These are phyloP conservation scores for Sitobion miscanthi DNA, from an alignment of 1,140 invertebrate genomes.

Conservation along the genomic window DNA sequence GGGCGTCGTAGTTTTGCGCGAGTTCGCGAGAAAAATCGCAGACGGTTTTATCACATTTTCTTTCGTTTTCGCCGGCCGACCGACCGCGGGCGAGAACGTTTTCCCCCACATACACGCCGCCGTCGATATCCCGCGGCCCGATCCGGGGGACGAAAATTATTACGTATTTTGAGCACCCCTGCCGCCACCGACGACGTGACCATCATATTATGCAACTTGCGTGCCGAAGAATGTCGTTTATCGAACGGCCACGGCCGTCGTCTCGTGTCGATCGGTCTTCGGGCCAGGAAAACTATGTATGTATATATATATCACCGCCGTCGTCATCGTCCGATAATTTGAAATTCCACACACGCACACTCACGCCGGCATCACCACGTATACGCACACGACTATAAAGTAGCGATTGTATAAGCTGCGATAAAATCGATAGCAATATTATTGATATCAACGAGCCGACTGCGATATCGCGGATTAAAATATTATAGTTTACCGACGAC, in stretches of 20 bases:
- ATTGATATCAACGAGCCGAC: background rate
- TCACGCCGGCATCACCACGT: background rate
- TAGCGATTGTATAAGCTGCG: background rate
- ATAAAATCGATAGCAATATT: background rate
- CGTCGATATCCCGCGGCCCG: background rate
- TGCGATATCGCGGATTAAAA: background rate
- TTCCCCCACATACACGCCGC: background rate
- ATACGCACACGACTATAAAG: background rate
- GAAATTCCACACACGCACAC: slow-evolving; percentile 5
- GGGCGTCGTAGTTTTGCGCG: background rate
- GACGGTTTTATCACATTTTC: background rate
- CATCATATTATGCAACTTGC: slow-evolving; percentile 41
- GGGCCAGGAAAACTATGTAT: background rate
- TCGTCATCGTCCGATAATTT: background rate
- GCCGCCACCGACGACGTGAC: background rate
- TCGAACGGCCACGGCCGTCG: slow-evolving; percentile 34
- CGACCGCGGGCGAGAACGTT: background rate
- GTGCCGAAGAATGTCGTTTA: slow-evolving; percentile 44
- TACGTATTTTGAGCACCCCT: slow-evolving; percentile 24
- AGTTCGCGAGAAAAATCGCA: background rate
- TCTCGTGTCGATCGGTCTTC: background rate
- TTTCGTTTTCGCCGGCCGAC: background rate
- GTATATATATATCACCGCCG: background rate
- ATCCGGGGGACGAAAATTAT: background rate
- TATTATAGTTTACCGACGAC: background rate